These are phyloP conservation scores for Nemotelus nigrinus DNA, from an alignment of 2,888 invertebrate genomes.

Conservation along the genomic window DNA sequence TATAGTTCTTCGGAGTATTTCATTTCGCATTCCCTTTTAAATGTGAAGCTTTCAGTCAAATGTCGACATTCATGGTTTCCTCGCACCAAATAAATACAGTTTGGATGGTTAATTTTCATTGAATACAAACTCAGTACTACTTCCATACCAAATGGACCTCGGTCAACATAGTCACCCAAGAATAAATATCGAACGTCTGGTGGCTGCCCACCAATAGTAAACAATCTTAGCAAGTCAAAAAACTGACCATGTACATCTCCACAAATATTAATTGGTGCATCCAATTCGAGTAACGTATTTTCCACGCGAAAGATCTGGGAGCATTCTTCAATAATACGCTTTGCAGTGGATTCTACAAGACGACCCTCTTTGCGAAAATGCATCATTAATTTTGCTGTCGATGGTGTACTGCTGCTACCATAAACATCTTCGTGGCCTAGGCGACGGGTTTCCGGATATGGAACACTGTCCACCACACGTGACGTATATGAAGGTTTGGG, in stretches of 20 bases:
- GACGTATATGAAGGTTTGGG: neutral
- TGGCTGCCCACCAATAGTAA: conserved; percentile 96
- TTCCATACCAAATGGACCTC: conserved; percentile 80
- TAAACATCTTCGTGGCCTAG: conserved; percentile 85
- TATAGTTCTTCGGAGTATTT: conserved; percentile 98
- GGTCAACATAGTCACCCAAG: conserved; percentile 97
- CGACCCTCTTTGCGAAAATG: conserved; percentile 97
- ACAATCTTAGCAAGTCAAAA: conserved; percentile 98
- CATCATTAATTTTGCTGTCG: conserved; percentile 93
- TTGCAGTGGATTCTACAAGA: conserved; percentile 93
- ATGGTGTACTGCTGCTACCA: conserved; percentile 76
- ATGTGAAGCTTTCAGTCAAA: conserved; percentile 98
- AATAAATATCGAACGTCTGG: conserved; percentile 97
- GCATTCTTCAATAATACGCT: conserved; percentile 95
- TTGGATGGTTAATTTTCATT: conserved; percentile 94
- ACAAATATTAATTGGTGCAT: conserved; percentile 98
- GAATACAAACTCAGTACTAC: conserved; percentile 99
- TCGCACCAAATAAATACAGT: conserved; percentile 93
- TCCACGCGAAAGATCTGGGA: conserved; percentile 73
- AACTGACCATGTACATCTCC: conserved; percentile 99
- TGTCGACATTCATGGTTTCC: conserved; percentile 99
- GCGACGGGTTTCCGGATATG: conserved; percentile 88
- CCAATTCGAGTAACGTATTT: conserved; percentile 98
- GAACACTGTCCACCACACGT: conserved; percentile 33
- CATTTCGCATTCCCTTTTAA: conserved; percentile 99